Evolutionary conservation across 1,140 invertebrate genomes (phyloP), one percentile per base, ranked within the genome.

Genomic region (Polyergus mexicanus): DNA sequence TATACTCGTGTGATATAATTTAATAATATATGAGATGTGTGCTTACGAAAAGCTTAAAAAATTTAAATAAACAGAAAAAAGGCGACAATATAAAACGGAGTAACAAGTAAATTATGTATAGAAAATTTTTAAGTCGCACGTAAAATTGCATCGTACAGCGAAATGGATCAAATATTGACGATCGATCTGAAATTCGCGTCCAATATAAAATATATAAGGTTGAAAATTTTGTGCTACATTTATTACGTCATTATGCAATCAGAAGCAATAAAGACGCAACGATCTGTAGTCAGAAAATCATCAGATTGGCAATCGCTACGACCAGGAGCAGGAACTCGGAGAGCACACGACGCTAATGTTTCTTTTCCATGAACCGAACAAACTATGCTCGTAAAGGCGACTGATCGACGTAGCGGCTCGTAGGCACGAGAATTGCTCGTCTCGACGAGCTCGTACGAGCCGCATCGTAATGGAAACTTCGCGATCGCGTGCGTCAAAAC

Each of bases 351-450:
- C 69, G 76, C 51, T 90, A 89, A 90, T 90, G 86, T 86, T 90
- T 62, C 81, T 89, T 88, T 90, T 90, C 86, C 89, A 90, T 90
- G 89, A 90, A 89, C 62, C 51, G 56, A 72, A 84, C 86, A 86
- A 89, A 76, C 72, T 38, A 10, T 38, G 56, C 58, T 81, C 71
- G 32, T 86, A 85, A 89, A 85, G 62, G 62, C 62, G 76, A 86
- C 80, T 87, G 85, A 84, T 90, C 68, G 88, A 89, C 84, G 66
- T 89, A 72, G 76, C 81, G 11, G 72, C 54, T 77, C 32, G 71
- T 77, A 84, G 78, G 74, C 87, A 84, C 84, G 66, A 88, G 66
- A 86, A 71, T 89, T 54, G 86, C 72, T 60, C 78, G 85, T 86
- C 78, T 72, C 44, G 72, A 38, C 28, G 41, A 69, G 71, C 58